Evolutionary conservation across 1,140 invertebrate species (phyloP), one percentile per base, ranked within the genome.

Genomic region (Daktulosphaira vitifoliae): DNA sequence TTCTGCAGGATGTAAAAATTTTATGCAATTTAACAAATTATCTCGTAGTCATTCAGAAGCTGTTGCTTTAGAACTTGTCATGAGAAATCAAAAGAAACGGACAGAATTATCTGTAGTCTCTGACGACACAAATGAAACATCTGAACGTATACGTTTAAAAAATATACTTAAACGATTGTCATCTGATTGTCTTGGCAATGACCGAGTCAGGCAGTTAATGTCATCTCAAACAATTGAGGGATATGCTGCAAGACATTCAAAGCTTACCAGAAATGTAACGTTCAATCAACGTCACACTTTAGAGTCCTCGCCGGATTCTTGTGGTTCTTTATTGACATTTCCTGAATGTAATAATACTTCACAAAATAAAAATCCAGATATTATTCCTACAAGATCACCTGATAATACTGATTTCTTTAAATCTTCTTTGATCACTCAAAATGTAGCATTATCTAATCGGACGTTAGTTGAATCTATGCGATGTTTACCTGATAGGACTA

Each of bases 201-300:
- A 70, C 22, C 82, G 85, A 71, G 76, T 86, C 39, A 79, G 75
- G 67, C 83, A 78, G 70, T 74, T 89, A 37, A 85, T 89, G 77
- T 76, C 83, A 70, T 86, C 88, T 37, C 89, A 86, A 51, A 91
- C 89, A 46, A 79, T 91, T 66, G 86, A 89, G 77, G 90, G 89
- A 48, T 92, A 90, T 75, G 89, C 86, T 22, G 88, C 88, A 33
- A 79, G 89, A 72, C 88, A 90, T 75, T 87, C 87, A 65, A 92
- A 91, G 74, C 82, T 92, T 72, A 82, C 87, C 38, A 92, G 92
- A 79, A 90, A 88, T 76, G 88, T 91, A 53, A 91, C 89, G 54
- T 91, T 91, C 76, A 87, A 91, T 74, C 79, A 46, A 33, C 42
- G 88, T 73, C 33, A 20, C 11, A 90, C 88, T 65, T 78, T 90